phyloP scores from a whole-genome alignment of 2,113 vertebrate genomes.

The pig (Sus scrofa) region DNA sequence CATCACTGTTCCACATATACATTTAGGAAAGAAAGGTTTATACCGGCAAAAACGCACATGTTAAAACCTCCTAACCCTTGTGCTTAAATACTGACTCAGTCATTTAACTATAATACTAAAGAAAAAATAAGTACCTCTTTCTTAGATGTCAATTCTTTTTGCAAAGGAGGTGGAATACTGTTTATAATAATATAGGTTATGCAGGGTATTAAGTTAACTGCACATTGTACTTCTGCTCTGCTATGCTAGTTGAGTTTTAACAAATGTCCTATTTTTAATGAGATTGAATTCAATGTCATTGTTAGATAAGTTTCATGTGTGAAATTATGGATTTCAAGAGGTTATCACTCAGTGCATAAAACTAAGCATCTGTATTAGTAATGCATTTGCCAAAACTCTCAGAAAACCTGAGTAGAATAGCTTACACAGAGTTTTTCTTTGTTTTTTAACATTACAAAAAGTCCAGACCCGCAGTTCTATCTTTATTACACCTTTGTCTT shows the following conservation, averaged over 20 bases:
- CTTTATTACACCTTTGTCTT: not conserved
- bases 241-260: not conserved
- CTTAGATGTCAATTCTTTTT: not conserved
- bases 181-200: not conserved
- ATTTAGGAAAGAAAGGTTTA: slow-evolving; percentile 14
- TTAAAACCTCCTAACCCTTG: not conserved
- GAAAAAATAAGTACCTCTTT: not conserved
- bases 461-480: not conserved
- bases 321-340: slow-evolving; percentile 32
- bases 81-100: not conserved
- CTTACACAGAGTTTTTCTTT: not conserved
- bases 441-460: not conserved
- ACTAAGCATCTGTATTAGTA: not conserved
- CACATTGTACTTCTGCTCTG: not conserved
- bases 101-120: not conserved
- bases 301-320: not conserved
- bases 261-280: not conserved
- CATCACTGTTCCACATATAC: slow-evolving; percentile 21
- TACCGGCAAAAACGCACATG: slow-evolving; percentile 10
- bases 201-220: not conserved
- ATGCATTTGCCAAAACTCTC: not conserved
- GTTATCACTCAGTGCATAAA: not conserved
- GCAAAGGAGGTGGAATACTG: not conserved
- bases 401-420: not conserved
- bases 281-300: not conserved